Conservation (phyloP, 2,888 invertebrate species). For the Ornithoptera alexandrae region DNA sequence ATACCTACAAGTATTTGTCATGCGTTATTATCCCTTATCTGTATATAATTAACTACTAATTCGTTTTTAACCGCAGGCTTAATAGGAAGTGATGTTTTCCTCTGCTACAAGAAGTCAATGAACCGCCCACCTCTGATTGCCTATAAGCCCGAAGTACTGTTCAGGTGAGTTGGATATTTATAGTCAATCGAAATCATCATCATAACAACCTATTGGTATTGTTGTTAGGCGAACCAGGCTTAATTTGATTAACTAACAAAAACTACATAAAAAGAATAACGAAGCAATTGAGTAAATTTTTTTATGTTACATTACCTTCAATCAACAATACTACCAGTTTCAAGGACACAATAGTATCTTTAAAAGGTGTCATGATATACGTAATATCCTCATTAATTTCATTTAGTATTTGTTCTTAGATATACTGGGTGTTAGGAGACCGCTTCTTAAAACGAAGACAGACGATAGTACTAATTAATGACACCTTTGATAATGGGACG, state of each 20-base stretch:
- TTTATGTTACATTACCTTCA: too few species aligned
- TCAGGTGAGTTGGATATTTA: conserved; percentile 56
- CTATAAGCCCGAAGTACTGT: conserved; percentile 93
- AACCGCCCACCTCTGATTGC: conserved; percentile 95
- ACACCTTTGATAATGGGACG: too few species aligned
- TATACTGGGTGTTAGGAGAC: too few species aligned
- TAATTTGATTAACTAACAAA: neutral
- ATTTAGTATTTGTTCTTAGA: too few species aligned
- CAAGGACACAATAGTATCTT: too few species aligned
- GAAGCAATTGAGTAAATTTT: neutral
- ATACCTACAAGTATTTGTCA: neutral
- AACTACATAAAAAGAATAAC: neutral
- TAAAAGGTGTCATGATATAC: too few species aligned
- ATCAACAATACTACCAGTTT: too few species aligned
- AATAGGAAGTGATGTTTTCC: conserved; percentile 97
- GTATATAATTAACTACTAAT: conserved; percentile 31
- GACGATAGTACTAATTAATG: too few species aligned
- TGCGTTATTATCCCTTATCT: neutral
- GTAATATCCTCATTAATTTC: too few species aligned
- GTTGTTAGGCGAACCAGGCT: neutral
- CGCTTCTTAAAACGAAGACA: too few species aligned
- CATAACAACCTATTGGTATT: neutral
- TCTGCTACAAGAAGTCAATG: conserved; percentile 99
- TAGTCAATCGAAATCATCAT: neutral
- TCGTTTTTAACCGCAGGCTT: conserved; percentile 75